Conservation (phyloP, 1,140 invertebrate species). For the Aphaenogaster ashmeadi region DNA sequence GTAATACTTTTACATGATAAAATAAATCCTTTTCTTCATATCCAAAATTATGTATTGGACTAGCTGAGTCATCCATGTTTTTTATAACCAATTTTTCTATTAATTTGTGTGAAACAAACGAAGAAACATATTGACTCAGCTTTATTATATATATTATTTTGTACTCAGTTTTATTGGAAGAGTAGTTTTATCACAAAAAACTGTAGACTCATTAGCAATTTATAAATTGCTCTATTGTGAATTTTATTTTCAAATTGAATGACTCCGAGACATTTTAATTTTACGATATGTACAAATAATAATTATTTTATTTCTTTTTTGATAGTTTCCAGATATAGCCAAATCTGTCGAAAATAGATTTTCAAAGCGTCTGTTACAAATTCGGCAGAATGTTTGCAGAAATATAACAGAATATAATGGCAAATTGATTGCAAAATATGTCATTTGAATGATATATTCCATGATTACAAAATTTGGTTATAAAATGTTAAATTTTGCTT, state of each 20-base stretch:
- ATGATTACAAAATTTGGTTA: neutral
- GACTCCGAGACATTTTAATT: conserved; percentile 24
- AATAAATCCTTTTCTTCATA: neutral
- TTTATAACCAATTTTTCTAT: neutral
- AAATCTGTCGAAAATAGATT: neutral
- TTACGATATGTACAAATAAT: neutral
- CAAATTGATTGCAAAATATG: neutral
- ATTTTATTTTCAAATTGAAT: neutral
- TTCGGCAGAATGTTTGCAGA: neutral
- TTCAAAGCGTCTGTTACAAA: neutral
- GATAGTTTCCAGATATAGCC: neutral
- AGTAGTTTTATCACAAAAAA: neutral
- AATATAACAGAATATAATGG: neutral
- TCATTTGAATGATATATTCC: neutral
- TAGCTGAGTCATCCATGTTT: neutral
- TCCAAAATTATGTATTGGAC: neutral
- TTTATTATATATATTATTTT: conserved; percentile 25
- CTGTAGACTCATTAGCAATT: neutral
- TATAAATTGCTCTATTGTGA: neutral
- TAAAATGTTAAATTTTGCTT: neutral
- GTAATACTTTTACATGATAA: conserved; percentile 4
- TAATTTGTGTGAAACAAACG: neutral
- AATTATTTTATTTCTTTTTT: neutral
- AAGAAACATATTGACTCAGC: neutral
- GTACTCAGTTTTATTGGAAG: neutral